phyloP scores from a whole-genome alignment of 2,888 invertebrate genomes.

The Drosophila aldrichi region DNA sequence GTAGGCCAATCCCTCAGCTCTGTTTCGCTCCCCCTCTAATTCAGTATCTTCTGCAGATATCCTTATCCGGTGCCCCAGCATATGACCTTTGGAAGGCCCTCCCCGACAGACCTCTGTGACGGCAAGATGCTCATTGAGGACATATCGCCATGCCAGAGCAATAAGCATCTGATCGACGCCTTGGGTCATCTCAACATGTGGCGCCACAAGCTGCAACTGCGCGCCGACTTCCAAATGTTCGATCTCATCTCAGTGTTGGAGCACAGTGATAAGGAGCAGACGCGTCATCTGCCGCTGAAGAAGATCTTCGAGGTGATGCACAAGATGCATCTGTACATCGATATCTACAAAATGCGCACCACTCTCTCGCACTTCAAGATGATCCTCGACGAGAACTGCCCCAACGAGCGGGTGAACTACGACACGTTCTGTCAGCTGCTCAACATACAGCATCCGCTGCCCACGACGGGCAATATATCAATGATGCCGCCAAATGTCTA shows the following conservation, averaged over 20 bases:
- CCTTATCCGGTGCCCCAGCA: constrained; percentile 42
- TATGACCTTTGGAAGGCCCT: constrained; percentile 54
- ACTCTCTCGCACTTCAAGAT: constrained; percentile 61
- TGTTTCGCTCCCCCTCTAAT: not conserved
- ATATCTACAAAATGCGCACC: constrained; percentile 60
- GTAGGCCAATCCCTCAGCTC: constrained; percentile 23
- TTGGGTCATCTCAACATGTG: constrained; percentile 67
- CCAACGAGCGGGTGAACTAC: constrained; percentile 63
- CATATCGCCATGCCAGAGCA: constrained; percentile 51
- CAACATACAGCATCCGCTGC: constrained; percentile 65
- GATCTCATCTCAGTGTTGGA: constrained; percentile 63
- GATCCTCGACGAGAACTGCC: constrained; percentile 54
- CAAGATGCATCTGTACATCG: constrained; percentile 52
- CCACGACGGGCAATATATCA: constrained; percentile 49
- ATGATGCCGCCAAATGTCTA: constrained; percentile 46
- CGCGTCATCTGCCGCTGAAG: constrained; percentile 52
- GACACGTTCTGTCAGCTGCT: constrained; percentile 67
- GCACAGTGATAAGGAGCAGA: constrained; percentile 54
- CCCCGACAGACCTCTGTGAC: constrained; percentile 40
- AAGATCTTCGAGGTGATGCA: constrained; percentile 59
- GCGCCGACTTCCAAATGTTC: constrained; percentile 62
- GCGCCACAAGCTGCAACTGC: constrained; percentile 64
- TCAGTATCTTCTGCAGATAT: constrained; percentile 45
- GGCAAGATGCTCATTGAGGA: constrained; percentile 68
- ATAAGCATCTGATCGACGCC: constrained; percentile 51